A percentile compares a stretch with the other conserved stretches of the same genome.
Conservation (phyloP, 1,140 invertebrate species). For the Lordiphosa mommai region DNA sequence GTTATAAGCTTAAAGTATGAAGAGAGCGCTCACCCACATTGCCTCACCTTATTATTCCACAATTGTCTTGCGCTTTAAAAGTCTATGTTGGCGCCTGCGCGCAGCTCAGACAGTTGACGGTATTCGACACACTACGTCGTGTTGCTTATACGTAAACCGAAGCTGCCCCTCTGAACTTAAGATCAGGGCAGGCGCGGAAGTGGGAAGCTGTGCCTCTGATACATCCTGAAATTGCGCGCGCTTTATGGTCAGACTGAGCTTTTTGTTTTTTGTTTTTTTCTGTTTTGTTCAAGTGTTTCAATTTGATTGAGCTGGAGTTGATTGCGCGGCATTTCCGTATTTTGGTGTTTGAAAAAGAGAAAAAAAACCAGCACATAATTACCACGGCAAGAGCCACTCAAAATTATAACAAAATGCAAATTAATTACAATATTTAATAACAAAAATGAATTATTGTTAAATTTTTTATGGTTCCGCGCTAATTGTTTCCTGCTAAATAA, state of each 20-base stretch:
- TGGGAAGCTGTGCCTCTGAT: not conserved
- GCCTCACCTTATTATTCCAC: too few relatives aligned
- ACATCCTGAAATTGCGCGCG: slow-evolving; percentile 3
- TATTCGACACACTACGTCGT: slow-evolving; percentile 51
- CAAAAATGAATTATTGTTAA: slow-evolving; percentile 11
- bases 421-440: slow-evolving; percentile 43
- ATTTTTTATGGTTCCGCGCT: slow-evolving; percentile 43
- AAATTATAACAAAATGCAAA: slow-evolving; percentile 62
- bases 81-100: slow-evolving; percentile 54
- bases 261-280: slow-evolving; percentile 19
- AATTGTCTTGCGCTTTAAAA: slow-evolving; percentile 39
- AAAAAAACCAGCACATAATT: slow-evolving; percentile 31
- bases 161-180: slow-evolving; percentile 17
- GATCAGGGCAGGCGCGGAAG: slow-evolving; percentile 14
- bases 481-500: slow-evolving; percentile 53
- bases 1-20: too few relatives aligned
- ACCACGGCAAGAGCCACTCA: slow-evolving; percentile 18
- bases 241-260: not conserved
- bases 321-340: slow-evolving; percentile 57
- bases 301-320: slow-evolving; percentile 1
- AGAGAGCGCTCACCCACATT: too few relatives aligned
- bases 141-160: slow-evolving; percentile 25
- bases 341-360: slow-evolving; percentile 26
- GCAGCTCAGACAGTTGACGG: slow-evolving; percentile 67
- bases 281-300: slow-evolving; percentile 23